Evolutionary conservation across 2,797 vertebrate species (phyloP).

Genomic region (Pyrocephalus nanus): DNA sequence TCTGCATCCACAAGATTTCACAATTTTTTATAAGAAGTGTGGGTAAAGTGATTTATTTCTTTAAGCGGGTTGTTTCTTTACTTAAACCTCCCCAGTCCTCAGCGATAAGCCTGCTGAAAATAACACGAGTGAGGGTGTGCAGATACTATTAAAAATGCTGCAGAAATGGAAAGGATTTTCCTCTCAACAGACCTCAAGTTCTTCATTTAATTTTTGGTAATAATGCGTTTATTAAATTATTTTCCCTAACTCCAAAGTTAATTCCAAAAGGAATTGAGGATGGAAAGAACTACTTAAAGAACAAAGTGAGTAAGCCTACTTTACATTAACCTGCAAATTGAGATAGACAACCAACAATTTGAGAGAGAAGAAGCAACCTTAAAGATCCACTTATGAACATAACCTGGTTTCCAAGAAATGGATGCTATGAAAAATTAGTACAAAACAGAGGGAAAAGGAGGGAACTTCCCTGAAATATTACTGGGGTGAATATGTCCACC

Average conservation of each 20-base stretch:
- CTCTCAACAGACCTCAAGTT: neutral
- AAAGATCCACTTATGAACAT: neutral
- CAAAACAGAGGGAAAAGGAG: neutral
- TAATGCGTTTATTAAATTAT: slow-evolving; percentile 26
- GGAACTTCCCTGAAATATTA: neutral
- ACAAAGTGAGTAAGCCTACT: slow-evolving; percentile 19
- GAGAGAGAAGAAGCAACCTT: neutral
- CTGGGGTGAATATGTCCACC: neutral
- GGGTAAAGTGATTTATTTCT: slow-evolving; percentile 42
- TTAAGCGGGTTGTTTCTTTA: slow-evolving; percentile 16
- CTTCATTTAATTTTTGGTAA: neutral
- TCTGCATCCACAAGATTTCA: slow-evolving; percentile 7
- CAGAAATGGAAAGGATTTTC: slow-evolving; percentile 43
- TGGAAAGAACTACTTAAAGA: slow-evolving; percentile 15
- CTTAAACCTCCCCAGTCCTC: slow-evolving; percentile 25
- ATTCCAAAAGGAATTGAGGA: slow-evolving; percentile 16
- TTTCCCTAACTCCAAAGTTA: slow-evolving; percentile 26
- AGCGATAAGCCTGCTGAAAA: slow-evolving; percentile 33
- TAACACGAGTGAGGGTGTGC: neutral
- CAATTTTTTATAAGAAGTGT: neutral
- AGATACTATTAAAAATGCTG: slow-evolving; percentile 15
- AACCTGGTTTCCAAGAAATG: neutral
- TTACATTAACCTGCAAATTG: slow-evolving; percentile 11
- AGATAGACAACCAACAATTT: neutral
- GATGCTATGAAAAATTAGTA: neutral